Base-by-base conservation (phyloP, 2,113 vertebrate species). In the Platysternon megacephalum region DNA sequence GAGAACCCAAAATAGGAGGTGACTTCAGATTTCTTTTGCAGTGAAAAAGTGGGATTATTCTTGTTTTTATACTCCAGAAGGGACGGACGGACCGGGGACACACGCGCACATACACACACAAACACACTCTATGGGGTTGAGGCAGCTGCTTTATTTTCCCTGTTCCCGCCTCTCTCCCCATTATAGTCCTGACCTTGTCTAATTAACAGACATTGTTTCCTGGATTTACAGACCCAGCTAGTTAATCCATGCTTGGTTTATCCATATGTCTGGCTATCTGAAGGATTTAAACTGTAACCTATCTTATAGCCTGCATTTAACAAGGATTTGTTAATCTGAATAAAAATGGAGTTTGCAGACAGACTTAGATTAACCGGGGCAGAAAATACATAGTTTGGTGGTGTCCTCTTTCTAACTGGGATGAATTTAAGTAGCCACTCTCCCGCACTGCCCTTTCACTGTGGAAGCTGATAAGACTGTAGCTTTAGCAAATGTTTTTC, bases 341-440 rank as follows among this genome's bases (percentile, higher is more conserved):
- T 84, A 81, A 61, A 82, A 83, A 26, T 19, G 1, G 52, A 91
- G 11, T 94, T 84, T 88, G 8, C 42, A 86, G 39, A 44, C 4
- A 93, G 81, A 82, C 16, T 16, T 79, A 42, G 74, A 93, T 89
- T 97, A 94, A 93, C 39, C 5, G n/a, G 46, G 29, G 86, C 19
- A 5, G 61, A 93, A 90, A 0, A 0, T 85, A 26, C 28, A 24
- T 4, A 32, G 8, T 91, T 93, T 78, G 17, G 4, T 86, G 21
- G 3, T 94, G 29, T 65, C 16, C 3, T 68, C 51, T 91, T 86
- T 90, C 44, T 79, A 72, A 46, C 6, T 11, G 28, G 48, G 26
- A 83, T 88, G 49, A 84, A 89, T 94, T 96, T 87, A 93, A 96
- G 79, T 51, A 93, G 46, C 61, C 88, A 12, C 56, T 96, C 32